These are phyloP conservation scores for Archilochus colubris DNA, from an alignment of 2,113 vertebrate species.

Conservation along the genomic window DNA sequence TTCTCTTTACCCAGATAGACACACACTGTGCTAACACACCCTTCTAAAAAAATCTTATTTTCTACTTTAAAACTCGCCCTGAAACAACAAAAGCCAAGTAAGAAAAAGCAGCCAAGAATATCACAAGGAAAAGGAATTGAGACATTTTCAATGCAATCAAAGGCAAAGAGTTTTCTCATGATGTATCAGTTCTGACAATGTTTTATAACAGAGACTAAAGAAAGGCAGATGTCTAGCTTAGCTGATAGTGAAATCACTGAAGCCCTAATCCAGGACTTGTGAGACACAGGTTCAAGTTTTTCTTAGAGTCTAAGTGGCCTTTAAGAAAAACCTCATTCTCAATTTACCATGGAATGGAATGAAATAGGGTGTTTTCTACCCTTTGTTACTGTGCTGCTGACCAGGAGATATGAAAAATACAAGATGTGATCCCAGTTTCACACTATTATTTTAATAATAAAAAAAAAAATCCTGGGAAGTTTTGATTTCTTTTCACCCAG, in stretches of 20 bases:
- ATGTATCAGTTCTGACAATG: neutral
- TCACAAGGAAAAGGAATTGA: neutral
- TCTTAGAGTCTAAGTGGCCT: neutral
- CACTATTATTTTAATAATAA: neutral
- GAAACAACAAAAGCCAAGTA: constrained; percentile 37
- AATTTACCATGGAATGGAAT: neutral
- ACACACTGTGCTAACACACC: neutral
- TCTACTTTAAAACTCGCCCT: neutral
- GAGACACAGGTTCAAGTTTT: neutral
- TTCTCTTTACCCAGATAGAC: constrained; percentile 1
- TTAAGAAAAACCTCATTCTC: neutral
- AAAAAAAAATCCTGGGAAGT: neutral
- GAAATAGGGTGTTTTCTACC: neutral
- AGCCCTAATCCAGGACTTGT: neutral
- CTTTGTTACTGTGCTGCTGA: neutral
- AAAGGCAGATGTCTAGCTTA: neutral
- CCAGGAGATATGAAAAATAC: neutral
- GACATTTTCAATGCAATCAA: constrained; percentile 2
- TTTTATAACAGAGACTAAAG: neutral
- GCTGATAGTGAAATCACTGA: neutral
- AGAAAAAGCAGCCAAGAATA: constrained; percentile 12
- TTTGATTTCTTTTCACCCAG: neutral
- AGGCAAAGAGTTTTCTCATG: constrained; percentile 22
- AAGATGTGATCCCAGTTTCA: neutral
- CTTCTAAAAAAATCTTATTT: constrained; percentile 46